A percentile compares a stretch with the other conserved stretches of the same genome.
Evolutionary conservation across 1,140 invertebrate species (phyloP).

Genomic region (Pachypsylla venusta): DNA sequence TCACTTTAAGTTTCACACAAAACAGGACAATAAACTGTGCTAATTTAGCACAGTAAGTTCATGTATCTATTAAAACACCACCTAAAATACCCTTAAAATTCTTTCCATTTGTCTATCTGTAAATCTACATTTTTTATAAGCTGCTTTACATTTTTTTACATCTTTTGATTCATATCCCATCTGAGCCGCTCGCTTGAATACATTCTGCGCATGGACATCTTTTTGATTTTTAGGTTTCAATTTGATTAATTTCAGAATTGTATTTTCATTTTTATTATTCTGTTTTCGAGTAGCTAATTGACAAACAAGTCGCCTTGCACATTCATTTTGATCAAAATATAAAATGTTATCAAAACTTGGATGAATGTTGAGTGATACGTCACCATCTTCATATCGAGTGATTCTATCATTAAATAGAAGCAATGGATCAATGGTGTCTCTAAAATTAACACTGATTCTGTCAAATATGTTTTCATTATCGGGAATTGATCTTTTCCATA

Average conservation of each 20-base stretch:
- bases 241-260: constrained; percentile 22
- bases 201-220: constrained; percentile 7
- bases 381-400: constrained; percentile 9
- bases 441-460: neutral
- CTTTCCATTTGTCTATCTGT: constrained; percentile 11
- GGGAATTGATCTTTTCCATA: constrained; percentile 21
- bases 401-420: neutral
- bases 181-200: constrained; percentile 13
- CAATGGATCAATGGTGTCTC: neutral
- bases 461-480: constrained; percentile 13
- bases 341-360: constrained; percentile 19
- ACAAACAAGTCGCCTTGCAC: constrained; percentile 24
- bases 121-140: constrained; percentile 17
- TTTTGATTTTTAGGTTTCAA: constrained; percentile 12
- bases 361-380: constrained; percentile 14
- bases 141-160: constrained; percentile 4
- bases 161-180: constrained; percentile 13
- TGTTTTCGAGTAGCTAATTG: constrained; percentile 20
- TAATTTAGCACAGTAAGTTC: too few relatives aligned
- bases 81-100: neutral
- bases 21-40: too few relatives aligned
- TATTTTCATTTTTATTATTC: constrained; percentile 18
- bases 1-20: too few relatives aligned
- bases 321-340: constrained; percentile 21
- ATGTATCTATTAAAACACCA: too few relatives aligned